These are phyloP conservation scores for Passer domesticus DNA, from an alignment of 2,113 vertebrate genomes.

Conservation along the genomic window DNA sequence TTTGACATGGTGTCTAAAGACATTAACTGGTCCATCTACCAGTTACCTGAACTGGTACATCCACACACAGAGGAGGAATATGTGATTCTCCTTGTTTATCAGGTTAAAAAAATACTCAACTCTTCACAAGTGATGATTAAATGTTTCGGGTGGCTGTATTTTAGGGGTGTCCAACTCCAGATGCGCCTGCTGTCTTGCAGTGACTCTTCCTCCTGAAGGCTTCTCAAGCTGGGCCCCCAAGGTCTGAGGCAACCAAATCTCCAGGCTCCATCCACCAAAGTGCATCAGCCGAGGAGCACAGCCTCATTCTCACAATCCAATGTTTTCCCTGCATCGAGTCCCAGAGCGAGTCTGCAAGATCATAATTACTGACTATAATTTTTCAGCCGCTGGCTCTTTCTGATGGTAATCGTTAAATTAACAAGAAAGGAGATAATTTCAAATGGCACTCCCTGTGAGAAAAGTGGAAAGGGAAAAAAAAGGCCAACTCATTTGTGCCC, in stretches of 20 bases:
- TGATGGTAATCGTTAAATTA: slow-evolving; percentile 32
- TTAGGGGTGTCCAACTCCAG: background rate
- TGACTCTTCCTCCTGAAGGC: background rate
- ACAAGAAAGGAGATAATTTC: slow-evolving; percentile 50
- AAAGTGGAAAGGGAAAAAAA: background rate
- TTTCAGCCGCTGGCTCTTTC: background rate
- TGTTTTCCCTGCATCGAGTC: background rate
- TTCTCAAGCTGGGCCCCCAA: background rate
- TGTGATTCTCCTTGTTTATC: background rate
- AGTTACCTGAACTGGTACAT: background rate
- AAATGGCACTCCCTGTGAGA: background rate
- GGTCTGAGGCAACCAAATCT: background rate
- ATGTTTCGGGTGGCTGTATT: rapidly evolving
- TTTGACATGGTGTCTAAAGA: slow-evolving; percentile 4
- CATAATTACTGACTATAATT: slow-evolving; percentile 26
- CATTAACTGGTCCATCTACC: background rate
- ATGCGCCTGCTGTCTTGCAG: background rate
- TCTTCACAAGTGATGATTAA: rapidly evolving
- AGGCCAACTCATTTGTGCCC: background rate
- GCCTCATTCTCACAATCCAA: background rate
- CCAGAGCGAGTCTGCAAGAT: background rate
- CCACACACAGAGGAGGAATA: background rate
- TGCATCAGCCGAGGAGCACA: background rate
- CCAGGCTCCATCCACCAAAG: background rate
- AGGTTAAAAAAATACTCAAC: background rate